These are phyloP conservation scores for Lasioglossum oenotherae DNA, from an alignment of 2,888 invertebrate species.

Conservation along the genomic window DNA sequence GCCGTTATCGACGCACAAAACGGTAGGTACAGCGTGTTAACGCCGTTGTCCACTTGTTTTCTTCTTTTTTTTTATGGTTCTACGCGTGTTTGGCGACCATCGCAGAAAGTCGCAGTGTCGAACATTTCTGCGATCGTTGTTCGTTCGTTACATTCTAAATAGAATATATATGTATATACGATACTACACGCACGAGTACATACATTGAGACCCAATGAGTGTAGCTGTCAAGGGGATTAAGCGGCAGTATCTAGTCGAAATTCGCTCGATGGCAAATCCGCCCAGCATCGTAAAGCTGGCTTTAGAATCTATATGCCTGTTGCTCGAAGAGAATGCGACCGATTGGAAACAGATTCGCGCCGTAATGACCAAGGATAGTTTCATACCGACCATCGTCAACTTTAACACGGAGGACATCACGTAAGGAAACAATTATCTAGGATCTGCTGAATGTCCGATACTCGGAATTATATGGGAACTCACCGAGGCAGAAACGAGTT, in stretches of 20 bases:
- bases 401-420: constrained; percentile 96
- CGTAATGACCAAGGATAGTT: constrained; percentile 97
- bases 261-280: constrained; percentile 97
- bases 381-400: constrained; percentile 97
- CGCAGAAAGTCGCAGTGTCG: neutral
- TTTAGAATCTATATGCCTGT: constrained; percentile 96
- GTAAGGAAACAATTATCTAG: constrained; percentile 87
- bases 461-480: constrained; percentile 70
- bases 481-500: constrained; percentile 62
- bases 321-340: constrained; percentile 95
- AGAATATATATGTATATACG: neutral
- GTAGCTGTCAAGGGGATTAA: constrained; percentile 97
- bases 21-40: constrained; percentile 86
- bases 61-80: neutral
- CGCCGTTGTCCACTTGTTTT: neutral
- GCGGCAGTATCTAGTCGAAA: constrained; percentile 97
- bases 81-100: neutral
- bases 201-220: constrained; percentile 61
- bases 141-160: constrained; percentile 7
- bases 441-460: constrained; percentile 74
- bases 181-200: neutral
- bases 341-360: constrained; percentile 98
- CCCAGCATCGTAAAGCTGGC: constrained; percentile 97
- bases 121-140: constrained; percentile 21
- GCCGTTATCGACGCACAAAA: constrained; percentile 99